These are phyloP conservation scores for Margarornis squamiger DNA, from an alignment of 2,797 vertebrate species.

Conservation along the genomic window DNA sequence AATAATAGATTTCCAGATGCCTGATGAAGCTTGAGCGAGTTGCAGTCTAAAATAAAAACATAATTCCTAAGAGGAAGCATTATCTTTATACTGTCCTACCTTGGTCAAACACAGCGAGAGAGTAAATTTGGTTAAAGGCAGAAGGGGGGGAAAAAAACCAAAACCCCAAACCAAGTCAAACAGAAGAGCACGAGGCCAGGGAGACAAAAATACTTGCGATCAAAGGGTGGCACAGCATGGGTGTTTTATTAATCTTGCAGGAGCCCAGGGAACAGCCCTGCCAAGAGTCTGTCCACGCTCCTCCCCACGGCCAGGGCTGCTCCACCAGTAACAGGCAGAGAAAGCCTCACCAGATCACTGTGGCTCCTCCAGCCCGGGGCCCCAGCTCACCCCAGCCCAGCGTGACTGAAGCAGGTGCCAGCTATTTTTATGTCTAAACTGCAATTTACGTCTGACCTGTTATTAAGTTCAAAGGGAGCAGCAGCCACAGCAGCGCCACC, in stretches of 20 bases:
- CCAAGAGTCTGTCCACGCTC: background rate
- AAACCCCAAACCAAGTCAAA: background rate
- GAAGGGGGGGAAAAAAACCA: accelerated
- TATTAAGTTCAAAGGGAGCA: conserved; percentile 13
- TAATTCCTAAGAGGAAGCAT: background rate
- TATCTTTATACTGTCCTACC: background rate
- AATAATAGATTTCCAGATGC: background rate
- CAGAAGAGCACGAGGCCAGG: accelerated
- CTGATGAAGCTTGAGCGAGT: background rate
- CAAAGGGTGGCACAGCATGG: background rate
- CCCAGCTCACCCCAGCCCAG: background rate
- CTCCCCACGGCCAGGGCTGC: accelerated
- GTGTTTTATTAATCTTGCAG: background rate
- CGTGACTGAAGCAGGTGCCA: conserved; percentile 18
- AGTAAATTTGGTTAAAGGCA: background rate
- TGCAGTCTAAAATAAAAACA: background rate
- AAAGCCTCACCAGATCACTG: background rate
- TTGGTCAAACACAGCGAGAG: background rate
- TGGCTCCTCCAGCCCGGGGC: background rate
- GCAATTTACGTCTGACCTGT: background rate
- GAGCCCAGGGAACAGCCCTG: background rate
- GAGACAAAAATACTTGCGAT: background rate
- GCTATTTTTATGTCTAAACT: conserved; percentile 34
- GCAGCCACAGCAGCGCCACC: accelerated
- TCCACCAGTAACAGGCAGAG: background rate